Base-by-base conservation (phyloP, 2,888 invertebrate genomes). In the Tetropium fuscum region DNA sequence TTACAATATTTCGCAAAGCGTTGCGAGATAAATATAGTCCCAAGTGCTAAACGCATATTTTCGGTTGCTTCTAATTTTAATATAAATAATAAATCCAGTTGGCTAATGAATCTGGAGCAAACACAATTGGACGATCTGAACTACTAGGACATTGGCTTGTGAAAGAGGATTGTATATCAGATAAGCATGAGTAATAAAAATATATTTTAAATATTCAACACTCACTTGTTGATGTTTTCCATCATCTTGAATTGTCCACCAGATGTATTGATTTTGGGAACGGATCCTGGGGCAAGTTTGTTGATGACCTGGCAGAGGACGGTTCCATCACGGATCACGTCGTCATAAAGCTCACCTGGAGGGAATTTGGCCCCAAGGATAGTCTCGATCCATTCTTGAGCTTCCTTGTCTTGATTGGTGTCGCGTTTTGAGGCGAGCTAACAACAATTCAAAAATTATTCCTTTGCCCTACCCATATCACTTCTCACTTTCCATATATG, bases 181-280 rank as follows among this genome's bases (percentile, higher is more conserved):
- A n/a, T 5, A 13, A 4, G 1, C 22, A 13, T 30, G 20, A 16
- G 19, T 10, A 20, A 22, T 27, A 10, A 15, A 56, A 48, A 56
- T 55, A 40, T 7, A 45, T 7, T 13, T 40, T 47, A 13, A 34
- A 5, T 34, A 3, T 13, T 13, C 10, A 1, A 3, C 1, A 38
- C 89, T 87, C 81, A 97, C 92, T 90, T 87, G 84, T 94, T 95
- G 83, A 98, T 95, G 87, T 99, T 99, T 84, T 99, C 98, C 98
- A 99, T 99, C 91, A 98, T 92, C 81, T 98, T 98, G 90, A 99
- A 99, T 80, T 97, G 97, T 80, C 97, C 97, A 72, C 97, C 97
- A 43, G 90, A 88, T 71, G 90, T 89, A 87, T 98, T 97, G 84
- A 98, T 91, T 84, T 97, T 98, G 78, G 88, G 79, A 63, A 98